phyloP scores from a whole-genome alignment of 2,797 vertebrate genomes.

The Tapera naevia region DNA sequence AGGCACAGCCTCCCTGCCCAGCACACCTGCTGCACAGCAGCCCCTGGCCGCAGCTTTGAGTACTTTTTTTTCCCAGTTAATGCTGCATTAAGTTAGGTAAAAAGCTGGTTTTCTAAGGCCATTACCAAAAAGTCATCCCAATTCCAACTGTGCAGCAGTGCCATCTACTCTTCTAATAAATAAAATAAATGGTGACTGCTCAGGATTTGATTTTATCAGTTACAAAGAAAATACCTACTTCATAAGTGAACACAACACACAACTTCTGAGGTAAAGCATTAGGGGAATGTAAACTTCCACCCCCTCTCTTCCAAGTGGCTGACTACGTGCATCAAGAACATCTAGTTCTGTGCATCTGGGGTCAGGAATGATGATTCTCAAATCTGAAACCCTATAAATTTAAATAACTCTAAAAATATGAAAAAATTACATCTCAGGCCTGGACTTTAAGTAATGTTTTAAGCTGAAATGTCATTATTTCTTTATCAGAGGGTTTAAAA shows the following conservation, averaged over 20 bases:
- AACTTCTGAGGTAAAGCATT: not conserved
- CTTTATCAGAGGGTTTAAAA: constrained; percentile 89
- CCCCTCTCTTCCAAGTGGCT: not conserved
- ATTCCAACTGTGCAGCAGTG: not conserved
- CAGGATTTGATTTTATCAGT: not conserved
- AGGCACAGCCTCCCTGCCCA: too few species aligned
- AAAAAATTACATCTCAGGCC: constrained; percentile 77
- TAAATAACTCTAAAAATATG: not conserved
- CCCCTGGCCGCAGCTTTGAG: not conserved
- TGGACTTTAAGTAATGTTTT: constrained; percentile 98
- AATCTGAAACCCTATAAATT: constrained; percentile 32
- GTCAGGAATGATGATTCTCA: not conserved
- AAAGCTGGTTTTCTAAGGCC: not conserved
- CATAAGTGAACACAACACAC: constrained; percentile 44
- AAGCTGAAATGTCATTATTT: constrained; percentile 96
- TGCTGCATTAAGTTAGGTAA: not conserved
- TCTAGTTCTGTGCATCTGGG: not conserved
- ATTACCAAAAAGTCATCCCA: not conserved
- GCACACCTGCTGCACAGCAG: too few species aligned
- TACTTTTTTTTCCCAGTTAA: not conserved
- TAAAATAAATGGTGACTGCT: not conserved
- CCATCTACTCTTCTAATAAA: not conserved
- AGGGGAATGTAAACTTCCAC: not conserved
- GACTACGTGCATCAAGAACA: constrained; percentile 16
- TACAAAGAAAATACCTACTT: not conserved